Conservation (phyloP, 2,888 invertebrate genomes). For the Deilephila elpenor region DNA sequence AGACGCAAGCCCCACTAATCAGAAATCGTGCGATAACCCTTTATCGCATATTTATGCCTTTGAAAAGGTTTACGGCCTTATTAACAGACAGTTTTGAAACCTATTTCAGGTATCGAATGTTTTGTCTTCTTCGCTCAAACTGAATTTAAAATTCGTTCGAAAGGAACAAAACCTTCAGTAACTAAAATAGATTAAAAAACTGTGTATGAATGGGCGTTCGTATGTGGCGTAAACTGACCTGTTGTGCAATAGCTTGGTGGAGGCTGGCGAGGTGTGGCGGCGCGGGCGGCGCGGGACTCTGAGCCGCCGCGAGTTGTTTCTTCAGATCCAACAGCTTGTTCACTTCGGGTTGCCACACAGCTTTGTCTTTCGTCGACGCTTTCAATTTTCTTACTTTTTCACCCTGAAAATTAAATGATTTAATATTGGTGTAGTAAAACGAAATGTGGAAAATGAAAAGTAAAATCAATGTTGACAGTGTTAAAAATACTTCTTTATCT, state of each 20-base stretch:
- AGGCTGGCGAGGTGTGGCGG: conserved; percentile 59
- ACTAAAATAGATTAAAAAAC: no score
- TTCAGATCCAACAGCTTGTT: conserved; percentile 89
- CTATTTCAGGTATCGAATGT: no score
- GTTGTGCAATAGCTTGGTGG: conserved; percentile 86
- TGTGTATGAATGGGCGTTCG: no score
- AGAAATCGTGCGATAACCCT: no score
- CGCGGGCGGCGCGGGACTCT: conserved; percentile 34
- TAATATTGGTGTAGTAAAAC: background rate
- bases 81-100: no score
- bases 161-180: no score
- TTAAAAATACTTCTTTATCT: background rate
- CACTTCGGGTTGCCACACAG: conserved; percentile 90
- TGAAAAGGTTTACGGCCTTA: no score
- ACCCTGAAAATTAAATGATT: conserved; percentile 78
- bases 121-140: no score
- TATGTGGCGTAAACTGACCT: conserved; percentile 60
- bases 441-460: background rate
- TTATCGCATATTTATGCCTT: no score
- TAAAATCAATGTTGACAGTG: background rate
- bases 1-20: no score
- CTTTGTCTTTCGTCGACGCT: conserved; percentile 88
- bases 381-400: conserved; percentile 90
- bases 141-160: no score
- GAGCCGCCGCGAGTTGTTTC: conserved; percentile 83